Evolutionary conservation across 1,140 invertebrate genomes (phyloP), one percentile per base, ranked within the genome.

Genomic region (Euura lappo): DNA sequence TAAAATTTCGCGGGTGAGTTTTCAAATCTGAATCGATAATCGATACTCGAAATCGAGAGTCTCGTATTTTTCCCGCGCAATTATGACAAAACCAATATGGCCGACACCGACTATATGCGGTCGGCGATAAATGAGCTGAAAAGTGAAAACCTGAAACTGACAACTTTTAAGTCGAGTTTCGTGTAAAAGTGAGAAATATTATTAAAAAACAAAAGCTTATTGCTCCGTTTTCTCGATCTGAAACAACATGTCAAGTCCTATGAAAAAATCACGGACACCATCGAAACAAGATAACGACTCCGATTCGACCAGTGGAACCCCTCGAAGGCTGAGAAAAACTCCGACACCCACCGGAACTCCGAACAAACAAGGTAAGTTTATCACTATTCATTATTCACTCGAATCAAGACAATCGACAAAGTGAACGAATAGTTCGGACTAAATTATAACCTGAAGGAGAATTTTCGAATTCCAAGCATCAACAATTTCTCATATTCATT

Each of bases 201-300:
- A 28, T 28, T 28, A 28, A 28, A 28, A 28, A 28, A 28, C 28
- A 28, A 28, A 28, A 28, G 28, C 1, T 28, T 28, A 28, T 28
- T 28, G 28, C 28, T 28, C 28, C 1, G 28, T 28, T 28, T 4
- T n/a, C 13, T 11, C 51, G 8, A 60, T 60, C 28, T 28, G 1
- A 60, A 60, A n/a, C 69, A 47, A 70, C 69, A 85, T 86, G 84
- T 84, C 85, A 65, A 86, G 83, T 77, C 85, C 85, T n/a, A 80
- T 80, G 74, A 82, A 79, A 79, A 78, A 80, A 65, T 83, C 85
- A 0, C 75, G 72, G 5, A 82, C 82, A n/a, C 83, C 84, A 6
- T 70, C 65, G 10, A 69, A 72, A 3, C 79, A 73, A 46, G 71
- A 78, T 46, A 77, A 80, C 11, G 72, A 75, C 10, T 73, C 60